A percentile compares a stretch with the other conserved stretches of the same genome.
These are phyloP conservation scores for Lomographa bimaculata DNA, from an alignment of 2,888 invertebrate species.

Conservation along the genomic window DNA sequence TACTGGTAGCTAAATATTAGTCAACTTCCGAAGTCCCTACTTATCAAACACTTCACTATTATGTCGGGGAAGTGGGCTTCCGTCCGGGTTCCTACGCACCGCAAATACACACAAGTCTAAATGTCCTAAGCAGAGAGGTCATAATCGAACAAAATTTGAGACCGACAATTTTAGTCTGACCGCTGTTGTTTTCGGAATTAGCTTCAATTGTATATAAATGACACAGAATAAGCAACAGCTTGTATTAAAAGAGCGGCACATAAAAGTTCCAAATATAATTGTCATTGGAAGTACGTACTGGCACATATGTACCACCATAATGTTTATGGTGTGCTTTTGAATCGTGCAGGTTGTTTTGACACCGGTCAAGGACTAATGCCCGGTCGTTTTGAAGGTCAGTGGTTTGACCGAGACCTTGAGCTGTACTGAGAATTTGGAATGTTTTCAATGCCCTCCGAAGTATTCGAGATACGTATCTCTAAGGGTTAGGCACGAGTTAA, in stretches of 20 bases:
- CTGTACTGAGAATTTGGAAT: conserved; percentile 29
- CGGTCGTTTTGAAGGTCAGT: conserved; percentile 44
- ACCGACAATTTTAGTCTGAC: conserved; percentile 8
- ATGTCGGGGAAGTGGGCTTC: conserved; percentile 55
- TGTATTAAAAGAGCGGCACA: not conserved
- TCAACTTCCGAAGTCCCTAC: conserved; percentile 57
- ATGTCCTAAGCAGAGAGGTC: conserved; percentile 40
- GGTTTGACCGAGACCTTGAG: conserved; percentile 24
- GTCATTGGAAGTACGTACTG: not conserved
- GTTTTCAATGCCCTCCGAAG: conserved; percentile 5
- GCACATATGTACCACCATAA: conserved; percentile 25
- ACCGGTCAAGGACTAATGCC: conserved; percentile 45
- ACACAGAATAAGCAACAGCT: conserved; percentile 1
- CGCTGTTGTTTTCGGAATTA: not conserved
- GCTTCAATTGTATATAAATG: conserved; percentile 2
- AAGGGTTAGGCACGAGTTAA: too few relatives aligned
- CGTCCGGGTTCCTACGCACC: conserved; percentile 36
- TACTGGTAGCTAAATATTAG: conserved; percentile 41
- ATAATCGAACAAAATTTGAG: conserved; percentile 41
- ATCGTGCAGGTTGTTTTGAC: conserved; percentile 47
- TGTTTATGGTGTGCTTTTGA: conserved; percentile 36
- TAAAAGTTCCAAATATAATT: conserved; percentile 1
- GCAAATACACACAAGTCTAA: conserved; percentile 31
- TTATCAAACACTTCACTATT: conserved; percentile 53
- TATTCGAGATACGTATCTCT: conserved; percentile 4